Conservation (phyloP, 2,888 invertebrate species). For the Glyphotaelius pellucidus region DNA sequence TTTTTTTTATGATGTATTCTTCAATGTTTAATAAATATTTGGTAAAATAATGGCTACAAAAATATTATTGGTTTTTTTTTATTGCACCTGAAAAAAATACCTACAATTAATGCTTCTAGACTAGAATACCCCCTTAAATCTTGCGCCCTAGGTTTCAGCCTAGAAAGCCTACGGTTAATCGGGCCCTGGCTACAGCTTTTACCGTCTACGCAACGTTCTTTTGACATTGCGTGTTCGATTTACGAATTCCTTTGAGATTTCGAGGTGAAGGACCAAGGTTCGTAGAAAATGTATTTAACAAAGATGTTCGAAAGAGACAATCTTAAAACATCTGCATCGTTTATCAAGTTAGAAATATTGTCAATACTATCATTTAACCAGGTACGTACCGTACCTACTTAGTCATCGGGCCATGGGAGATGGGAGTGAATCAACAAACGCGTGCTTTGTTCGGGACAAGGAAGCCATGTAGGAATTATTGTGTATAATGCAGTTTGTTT, state of each 20-base stretch:
- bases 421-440: conserved; percentile 16
- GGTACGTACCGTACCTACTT: no score
- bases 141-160: no score
- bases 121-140: no score
- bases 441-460: conserved; percentile 7
- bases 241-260: neutral
- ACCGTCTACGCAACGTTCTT: neutral
- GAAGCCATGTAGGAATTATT: neutral
- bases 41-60: no score
- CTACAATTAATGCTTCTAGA: no score
- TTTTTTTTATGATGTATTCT: no score
- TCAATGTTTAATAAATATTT: no score
- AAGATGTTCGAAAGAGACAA: neutral
- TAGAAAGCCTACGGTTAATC: no score
- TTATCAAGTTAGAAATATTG: neutral
- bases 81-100: no score
- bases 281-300: no score
- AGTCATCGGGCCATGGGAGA: neutral
- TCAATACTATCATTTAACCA: neutral
- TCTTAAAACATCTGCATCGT: neutral
- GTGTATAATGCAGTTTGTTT: neutral
- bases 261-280: neutral
- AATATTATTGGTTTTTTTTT: no score
- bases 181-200: neutral
- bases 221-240: neutral